These are phyloP conservation scores for Thunnus albacares DNA, from an alignment of 2,797 vertebrate genomes.

Conservation along the genomic window DNA sequence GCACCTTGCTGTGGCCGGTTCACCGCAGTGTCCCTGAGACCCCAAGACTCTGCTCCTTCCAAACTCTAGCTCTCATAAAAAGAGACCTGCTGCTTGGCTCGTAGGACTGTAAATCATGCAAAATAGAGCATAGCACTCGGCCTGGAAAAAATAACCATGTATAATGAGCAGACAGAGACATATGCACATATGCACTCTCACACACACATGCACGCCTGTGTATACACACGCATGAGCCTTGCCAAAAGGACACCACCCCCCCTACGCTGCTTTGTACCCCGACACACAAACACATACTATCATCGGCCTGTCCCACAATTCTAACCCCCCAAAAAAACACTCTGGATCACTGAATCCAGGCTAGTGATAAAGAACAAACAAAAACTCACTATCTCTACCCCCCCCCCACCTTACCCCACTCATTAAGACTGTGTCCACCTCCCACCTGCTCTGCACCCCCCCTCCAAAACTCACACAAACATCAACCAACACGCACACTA, in stretches of 20 bases:
- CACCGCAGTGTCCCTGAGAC: slow-evolving; percentile 74
- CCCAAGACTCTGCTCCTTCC: slow-evolving; percentile 64
- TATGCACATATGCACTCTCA: slow-evolving; percentile 66
- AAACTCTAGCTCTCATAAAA: slow-evolving; percentile 46
- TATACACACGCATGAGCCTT: slow-evolving; percentile 34
- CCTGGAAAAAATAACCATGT: slow-evolving; percentile 73
- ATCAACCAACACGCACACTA: slow-evolving; percentile 22
- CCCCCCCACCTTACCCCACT: slow-evolving; percentile 53
- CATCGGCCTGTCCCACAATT: slow-evolving; percentile 47
- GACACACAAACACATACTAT: slow-evolving; percentile 63
- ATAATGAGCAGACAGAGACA: slow-evolving; percentile 74
- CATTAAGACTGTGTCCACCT: slow-evolving; percentile 65
- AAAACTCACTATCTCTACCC: slow-evolving; percentile 56
- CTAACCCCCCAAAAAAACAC: slow-evolving; percentile 48
- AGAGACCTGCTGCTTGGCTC: slow-evolving; percentile 61
- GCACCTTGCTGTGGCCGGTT: slow-evolving; percentile 65
- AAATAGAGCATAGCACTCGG: slow-evolving; percentile 67
- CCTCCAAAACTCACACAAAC: slow-evolving; percentile 45
- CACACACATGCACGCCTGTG: slow-evolving; percentile 50
- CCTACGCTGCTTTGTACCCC: slow-evolving; percentile 61
- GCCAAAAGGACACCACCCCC: slow-evolving; percentile 70
- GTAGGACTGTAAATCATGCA: slow-evolving; percentile 63
- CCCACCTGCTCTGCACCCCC: slow-evolving; percentile 73
- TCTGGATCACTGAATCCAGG: slow-evolving; percentile 34
- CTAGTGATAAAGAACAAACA: slow-evolving; percentile 63